Percentiles rank a stretch among this genome's conserved stretches.
Evolutionary conservation across 1,140 invertebrate genomes (phyloP).

Genomic region (Megalopta genalis): DNA sequence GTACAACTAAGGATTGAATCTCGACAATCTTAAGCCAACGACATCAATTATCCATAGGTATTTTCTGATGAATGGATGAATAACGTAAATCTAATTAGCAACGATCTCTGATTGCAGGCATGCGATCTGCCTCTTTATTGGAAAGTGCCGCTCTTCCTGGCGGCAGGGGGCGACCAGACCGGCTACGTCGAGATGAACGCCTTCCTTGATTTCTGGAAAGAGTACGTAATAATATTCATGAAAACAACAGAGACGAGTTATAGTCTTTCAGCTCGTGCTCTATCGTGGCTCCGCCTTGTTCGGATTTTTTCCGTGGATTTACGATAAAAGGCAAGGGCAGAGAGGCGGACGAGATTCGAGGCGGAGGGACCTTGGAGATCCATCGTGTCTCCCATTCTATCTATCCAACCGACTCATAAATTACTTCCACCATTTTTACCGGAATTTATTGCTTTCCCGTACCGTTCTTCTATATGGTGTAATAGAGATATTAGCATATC

Average conservation of each 20-base stretch:
- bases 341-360: background rate
- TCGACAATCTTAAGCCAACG: no score
- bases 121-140: conserved; percentile 95
- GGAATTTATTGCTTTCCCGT: no score
- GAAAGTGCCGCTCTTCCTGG: conserved; percentile 95
- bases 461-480: no score
- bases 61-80: no score
- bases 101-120: conserved; percentile 77
- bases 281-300: background rate
- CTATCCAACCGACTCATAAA: no score
- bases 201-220: conserved; percentile 95
- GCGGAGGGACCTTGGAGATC: background rate
- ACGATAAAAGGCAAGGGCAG: background rate
- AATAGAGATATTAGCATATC: no score
- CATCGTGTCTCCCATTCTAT: background rate
- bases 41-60: no score
- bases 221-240: conserved; percentile 82
- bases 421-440: no score
- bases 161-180: conserved; percentile 87
- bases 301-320: background rate
- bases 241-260: background rate
- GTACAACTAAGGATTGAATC: no score
- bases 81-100: background rate
- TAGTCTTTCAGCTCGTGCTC: background rate
- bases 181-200: conserved; percentile 88